Conservation (phyloP, 2,797 vertebrate species). For the Agapornis canus region DNA sequence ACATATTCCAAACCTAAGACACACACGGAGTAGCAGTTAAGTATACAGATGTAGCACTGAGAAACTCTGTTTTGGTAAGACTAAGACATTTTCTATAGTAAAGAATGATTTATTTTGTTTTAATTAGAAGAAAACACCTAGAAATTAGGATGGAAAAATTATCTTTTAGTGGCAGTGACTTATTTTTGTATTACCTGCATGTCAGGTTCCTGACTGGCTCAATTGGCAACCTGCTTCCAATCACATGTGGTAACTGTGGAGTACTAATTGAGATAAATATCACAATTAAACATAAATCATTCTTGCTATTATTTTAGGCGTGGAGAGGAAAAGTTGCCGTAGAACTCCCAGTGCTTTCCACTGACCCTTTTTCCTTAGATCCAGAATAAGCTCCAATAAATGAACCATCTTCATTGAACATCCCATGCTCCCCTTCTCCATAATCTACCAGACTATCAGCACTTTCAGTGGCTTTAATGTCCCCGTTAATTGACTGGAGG, state of each 20-base stretch:
- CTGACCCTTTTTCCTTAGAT: constrained; percentile 86
- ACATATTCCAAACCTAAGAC: constrained; percentile 31
- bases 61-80: constrained; percentile 17
- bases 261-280: constrained; percentile 42
- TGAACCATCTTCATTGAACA: constrained; percentile 97
- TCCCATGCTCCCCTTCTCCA: constrained; percentile 89
- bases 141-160: background rate
- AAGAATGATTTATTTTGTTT: background rate
- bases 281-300: constrained; percentile 17
- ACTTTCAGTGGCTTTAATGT: constrained; percentile 89
- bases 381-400: constrained; percentile 95
- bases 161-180: constrained; percentile 66
- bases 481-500: constrained; percentile 85
- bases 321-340: constrained; percentile 78
- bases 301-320: constrained; percentile 38
- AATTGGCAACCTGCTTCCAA: constrained; percentile 17
- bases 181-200: constrained; percentile 11
- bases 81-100: background rate
- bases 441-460: constrained; percentile 96
- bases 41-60: background rate
- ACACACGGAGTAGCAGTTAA: background rate
- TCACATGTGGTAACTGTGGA: background rate
- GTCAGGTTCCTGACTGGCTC: constrained; percentile 17
- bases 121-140: constrained; percentile 25
- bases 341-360: constrained; percentile 83